Evolutionary conservation across 2,888 invertebrate genomes (phyloP), one percentile per base, ranked within the genome.

Genomic region (Seira sanloemensis): DNA sequence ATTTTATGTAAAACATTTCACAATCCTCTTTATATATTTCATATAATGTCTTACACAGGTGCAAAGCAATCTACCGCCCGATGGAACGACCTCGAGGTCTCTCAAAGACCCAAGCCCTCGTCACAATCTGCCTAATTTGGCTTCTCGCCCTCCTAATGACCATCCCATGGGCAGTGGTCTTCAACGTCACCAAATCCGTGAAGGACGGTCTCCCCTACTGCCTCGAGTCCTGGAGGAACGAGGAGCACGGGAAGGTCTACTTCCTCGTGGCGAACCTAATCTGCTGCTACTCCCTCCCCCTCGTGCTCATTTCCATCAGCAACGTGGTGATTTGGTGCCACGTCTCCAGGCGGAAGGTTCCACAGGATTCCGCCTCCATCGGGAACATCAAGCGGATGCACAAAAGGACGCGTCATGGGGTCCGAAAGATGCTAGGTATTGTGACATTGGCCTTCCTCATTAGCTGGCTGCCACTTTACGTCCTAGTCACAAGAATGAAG

Each of bases 61-160:
- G 97, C 91, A 93, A 98, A 89, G 98, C 97, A 71, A 98, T 98
- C 90, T 98, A 97, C 95, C 97, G 97, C 95, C 97, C 97, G 0
- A 92, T 97, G 90, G 96, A 96, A 78, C 82, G 78, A 54, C 86
- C 80, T 2, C 89, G 90, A 46, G 91, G 91, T 50, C 90, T 92
- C 74, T 90, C 91, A 1, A 90, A 90, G n/a, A 88, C 90, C n/a
- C 88, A 91, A n/a, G 91, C 91, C 0, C 89, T 91, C 19, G 78
- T 90, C n/a, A 90, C 91, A 69, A 91, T 92, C 58, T 87, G 90
- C 0, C 76, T 90, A 54, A 91, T 92, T 65, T 92, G 92, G 92
- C 81, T 91, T 9, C 75, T 90, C 9, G 91, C 92, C 0, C 78
- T 90, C 19, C 73, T 90, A 18, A 90, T 91, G 62, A 91, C 91